These are phyloP conservation scores for Noctuana brunneofusca DNA, from an alignment of 2,888 invertebrate genomes.

Conservation along the genomic window DNA sequence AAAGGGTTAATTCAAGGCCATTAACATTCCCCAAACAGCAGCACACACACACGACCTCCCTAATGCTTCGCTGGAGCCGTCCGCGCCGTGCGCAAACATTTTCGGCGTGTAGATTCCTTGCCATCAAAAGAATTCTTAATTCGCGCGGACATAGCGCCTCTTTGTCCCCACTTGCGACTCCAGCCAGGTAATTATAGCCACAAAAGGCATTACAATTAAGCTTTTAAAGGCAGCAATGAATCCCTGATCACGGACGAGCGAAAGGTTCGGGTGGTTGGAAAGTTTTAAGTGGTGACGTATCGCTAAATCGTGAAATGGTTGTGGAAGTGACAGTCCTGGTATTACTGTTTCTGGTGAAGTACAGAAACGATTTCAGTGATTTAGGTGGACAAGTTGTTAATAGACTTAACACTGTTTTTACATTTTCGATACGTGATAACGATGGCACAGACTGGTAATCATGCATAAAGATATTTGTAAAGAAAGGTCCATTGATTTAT, in stretches of 20 bases:
- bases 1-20: not conserved
- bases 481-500: no score
- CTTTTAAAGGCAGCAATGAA: slow-evolving; percentile 29
- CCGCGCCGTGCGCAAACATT: slow-evolving; percentile 17
- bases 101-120: slow-evolving; percentile 18
- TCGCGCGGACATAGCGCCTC: slow-evolving; percentile 27
- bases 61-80: not conserved
- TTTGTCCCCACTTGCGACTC: slow-evolving; percentile 25
- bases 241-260: slow-evolving; percentile 18
- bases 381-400: no score
- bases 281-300: slow-evolving; percentile 3
- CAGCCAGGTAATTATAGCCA: slow-evolving; percentile 32
- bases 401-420: no score
- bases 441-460: no score
- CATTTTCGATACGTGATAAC: no score
- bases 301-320: slow-evolving; percentile 2
- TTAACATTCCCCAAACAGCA: not conserved
- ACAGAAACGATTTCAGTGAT: not conserved
- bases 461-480: no score
- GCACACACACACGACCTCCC: not conserved
- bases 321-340: not conserved
- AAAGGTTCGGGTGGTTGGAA: slow-evolving; percentile 4
- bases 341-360: not conserved
- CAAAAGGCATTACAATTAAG: slow-evolving; percentile 36
- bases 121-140: slow-evolving; percentile 34